Evolutionary conservation across 2,888 invertebrate genomes (phyloP), one percentile per base, ranked within the genome.

Genomic region (Lagria hirta): DNA sequence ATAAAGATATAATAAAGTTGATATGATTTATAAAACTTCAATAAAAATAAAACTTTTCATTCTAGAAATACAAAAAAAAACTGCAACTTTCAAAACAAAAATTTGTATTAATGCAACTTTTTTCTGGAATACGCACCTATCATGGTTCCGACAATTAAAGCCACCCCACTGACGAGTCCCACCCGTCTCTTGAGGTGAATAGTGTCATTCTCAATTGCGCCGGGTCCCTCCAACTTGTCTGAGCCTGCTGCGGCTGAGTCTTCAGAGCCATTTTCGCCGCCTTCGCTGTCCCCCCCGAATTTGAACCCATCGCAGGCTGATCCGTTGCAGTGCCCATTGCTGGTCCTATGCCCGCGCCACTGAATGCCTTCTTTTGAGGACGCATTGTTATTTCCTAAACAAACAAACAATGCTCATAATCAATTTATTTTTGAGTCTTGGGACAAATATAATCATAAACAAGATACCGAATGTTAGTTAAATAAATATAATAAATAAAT

Each of bases 141-240:
- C 95, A 95, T 96, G 59, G 95, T 95, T 68, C 95, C 95, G 65
- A 95, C 94, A 79, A 95, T 96, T 86, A 96, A 84, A 85, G 94
- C 93, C 83, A 92, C 91, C 85, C 95, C 95, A 86, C 93, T 93
- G 86, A 94, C 79, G 84, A 95, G 90, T 84, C 95, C 94, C 85
- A 96, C 89, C 87, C 91, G 89, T 88, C 93, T 92, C 91, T 93
- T 86, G 90, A 93, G 91, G 90, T 92, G 89, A 93, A 94, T 83
- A 92, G 88, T 77, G 90, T 92, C 88, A 86, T 90, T 84, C 91
- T 83, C 78, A 89, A 86, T 81, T 92, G 91, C 76, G 87, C 84
- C 86, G 86, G 86, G 75, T 88, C 91, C 84, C 91, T 88, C 66
- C 79, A 79, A 57, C 73, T 79, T 75, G 37, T 80, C 57, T 69